Percentiles rank a stretch among this genome's conserved stretches.
These are phyloP conservation scores for Mobula birostris DNA, from an alignment of 2,113 vertebrate genomes.

Conservation along the genomic window DNA sequence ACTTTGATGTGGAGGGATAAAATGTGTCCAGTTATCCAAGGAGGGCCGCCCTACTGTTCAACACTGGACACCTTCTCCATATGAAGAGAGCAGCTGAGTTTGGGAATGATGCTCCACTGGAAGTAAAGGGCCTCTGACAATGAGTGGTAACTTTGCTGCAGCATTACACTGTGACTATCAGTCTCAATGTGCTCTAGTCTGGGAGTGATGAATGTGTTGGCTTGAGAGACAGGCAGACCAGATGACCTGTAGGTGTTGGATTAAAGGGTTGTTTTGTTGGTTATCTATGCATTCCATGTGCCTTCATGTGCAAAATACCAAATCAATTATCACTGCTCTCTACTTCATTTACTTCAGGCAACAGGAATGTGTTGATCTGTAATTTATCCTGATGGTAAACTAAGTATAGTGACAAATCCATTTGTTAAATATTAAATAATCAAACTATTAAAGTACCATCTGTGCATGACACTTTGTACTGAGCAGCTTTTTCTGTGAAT, in stretches of 20 bases:
- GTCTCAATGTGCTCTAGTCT: neutral
- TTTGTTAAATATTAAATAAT: slow-evolving; percentile 5
- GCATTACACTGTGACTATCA: neutral
- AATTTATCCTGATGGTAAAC: neutral
- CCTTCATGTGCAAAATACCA: neutral
- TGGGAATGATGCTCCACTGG: too few relatives aligned
- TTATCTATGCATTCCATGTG: neutral
- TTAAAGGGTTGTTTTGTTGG: neutral
- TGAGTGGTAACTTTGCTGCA: neutral
- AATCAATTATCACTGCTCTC: neutral
- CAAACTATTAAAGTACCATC: neutral
- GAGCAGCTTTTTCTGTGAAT: neutral
- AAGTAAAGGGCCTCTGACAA: neutral
- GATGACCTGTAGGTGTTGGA: neutral
- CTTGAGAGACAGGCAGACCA: neutral
- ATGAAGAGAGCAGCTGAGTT: neutral
- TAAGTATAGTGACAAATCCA: neutral
- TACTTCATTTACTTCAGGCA: too few relatives aligned
- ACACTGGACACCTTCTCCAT: neutral
- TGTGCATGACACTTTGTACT: neutral
- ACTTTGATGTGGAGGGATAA: neutral
- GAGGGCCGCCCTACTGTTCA: neutral
- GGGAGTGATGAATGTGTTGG: neutral
- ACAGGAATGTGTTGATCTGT: neutral
- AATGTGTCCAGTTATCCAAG: neutral